A percentile compares a stretch with the other conserved stretches of the same genome.
Conservation (phyloP, 2,888 invertebrate species). For the Platycheirus albimanus region DNA sequence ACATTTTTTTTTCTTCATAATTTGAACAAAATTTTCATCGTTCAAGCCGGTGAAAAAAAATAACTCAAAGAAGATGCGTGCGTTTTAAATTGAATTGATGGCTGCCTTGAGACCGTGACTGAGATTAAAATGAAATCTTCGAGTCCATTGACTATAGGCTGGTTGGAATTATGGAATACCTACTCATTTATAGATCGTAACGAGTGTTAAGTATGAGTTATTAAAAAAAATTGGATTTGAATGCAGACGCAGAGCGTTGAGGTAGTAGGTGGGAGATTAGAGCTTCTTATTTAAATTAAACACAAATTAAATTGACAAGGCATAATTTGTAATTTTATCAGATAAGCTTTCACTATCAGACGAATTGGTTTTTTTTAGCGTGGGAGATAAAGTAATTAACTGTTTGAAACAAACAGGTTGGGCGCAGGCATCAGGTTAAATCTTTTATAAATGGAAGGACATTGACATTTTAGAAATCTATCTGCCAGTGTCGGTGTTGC, state of each 20-base stretch:
- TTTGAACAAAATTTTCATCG: neutral
- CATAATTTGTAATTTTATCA: conserved; percentile 8
- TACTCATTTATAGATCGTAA: conserved; percentile 19
- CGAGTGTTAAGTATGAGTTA: conserved; percentile 24
- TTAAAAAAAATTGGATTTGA: conserved; percentile 13
- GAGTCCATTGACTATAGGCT: conserved; percentile 30
- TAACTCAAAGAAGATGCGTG: conserved; percentile 14
- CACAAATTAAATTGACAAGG: conserved; percentile 27
- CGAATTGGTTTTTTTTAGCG: neutral
- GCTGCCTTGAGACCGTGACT: conserved; percentile 26
- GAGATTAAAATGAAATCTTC: conserved; percentile 7
- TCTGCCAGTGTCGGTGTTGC: too few relatives aligned
- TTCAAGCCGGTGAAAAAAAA: conserved; percentile 1
- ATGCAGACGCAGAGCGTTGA: too few relatives aligned
- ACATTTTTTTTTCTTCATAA: neutral
- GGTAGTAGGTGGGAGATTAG: conserved; percentile 6
- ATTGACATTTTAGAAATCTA: too few relatives aligned
- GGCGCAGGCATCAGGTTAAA: neutral
- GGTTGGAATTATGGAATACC: conserved; percentile 24
- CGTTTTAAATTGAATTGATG: conserved; percentile 20
- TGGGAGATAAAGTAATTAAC: neutral
- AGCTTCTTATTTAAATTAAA: conserved; percentile 23
- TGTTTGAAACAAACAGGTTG: neutral
- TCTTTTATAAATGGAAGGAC: too few relatives aligned
- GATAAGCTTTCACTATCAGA: neutral